Base-by-base conservation (phyloP, 1,140 invertebrate species). In the Saxidomus purpurata region DNA sequence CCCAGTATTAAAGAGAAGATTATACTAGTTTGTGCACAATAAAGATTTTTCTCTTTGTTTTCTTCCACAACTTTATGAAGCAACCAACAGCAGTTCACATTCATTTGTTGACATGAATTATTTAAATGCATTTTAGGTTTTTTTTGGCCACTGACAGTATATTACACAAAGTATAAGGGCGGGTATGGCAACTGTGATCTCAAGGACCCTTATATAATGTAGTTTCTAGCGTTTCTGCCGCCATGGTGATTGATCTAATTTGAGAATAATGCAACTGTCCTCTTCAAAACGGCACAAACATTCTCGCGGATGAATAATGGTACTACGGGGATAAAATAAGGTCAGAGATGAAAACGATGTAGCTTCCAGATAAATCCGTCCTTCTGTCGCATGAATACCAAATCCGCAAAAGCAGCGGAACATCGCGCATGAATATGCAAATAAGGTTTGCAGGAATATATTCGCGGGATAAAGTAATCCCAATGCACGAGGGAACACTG, bases 351-450 rank as follows among this genome's bases (percentile, higher is more conserved):
- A 63, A 80, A 52, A 71, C 77, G 34, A 81, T 79, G 47, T 19
- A 31, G 86, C 77, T 88, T 88, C 13, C 43, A 49, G 47, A 81
- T 80, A 81, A 88, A 80, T 40, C 84, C 86, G 34, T 38, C 86
- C 86, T 88, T 88, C 86, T 88, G 86, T 81, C 86, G 74, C 76
- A 63, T 88, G 86, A 77, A 88, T 88, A 79, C 86, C 76, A 88
- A 88, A 88, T 80, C 77, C 43, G 19, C 34, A 40, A 31, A 71
- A 88, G 81, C 34, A 47, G 38, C 31, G 61, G 52, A 80, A 40
- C 28, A 79, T 79, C 86, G 86, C 76, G 86, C 76, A 88, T 61
- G 86, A 88, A 88, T 81, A 88, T 88, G 86, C 76, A 88, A 88
- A 88, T 71, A 25, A 69, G 38, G 67, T 3, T 67, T 52, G 61